A percentile compares a stretch with the other conserved stretches of the same genome.
phyloP scores from a whole-genome alignment of 2,888 invertebrate genomes.

The Nemotelus nigrinus region DNA sequence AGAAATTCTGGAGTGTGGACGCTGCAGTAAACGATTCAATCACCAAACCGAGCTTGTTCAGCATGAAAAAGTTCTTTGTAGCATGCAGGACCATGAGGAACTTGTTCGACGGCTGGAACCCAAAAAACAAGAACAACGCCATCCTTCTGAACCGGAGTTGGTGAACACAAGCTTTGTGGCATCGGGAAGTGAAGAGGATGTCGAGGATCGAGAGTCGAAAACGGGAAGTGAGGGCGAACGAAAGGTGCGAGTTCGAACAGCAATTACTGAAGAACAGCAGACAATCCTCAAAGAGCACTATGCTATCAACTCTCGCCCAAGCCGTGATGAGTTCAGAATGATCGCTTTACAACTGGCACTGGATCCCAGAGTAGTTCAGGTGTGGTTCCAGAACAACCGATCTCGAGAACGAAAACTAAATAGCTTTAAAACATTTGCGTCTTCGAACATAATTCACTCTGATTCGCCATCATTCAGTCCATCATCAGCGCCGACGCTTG shows the following conservation, averaged over 20 bases:
- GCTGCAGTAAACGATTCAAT: conserved; percentile 70
- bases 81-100: conserved; percentile 71
- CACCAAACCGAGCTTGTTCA: conserved; percentile 72
- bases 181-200: conserved; percentile 73
- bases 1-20: conserved; percentile 66
- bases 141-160: conserved; percentile 34
- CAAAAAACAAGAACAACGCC: not conserved
- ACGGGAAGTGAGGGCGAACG: conserved; percentile 73
- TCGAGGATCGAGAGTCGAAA: conserved; percentile 67
- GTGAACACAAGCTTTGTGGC: conserved; percentile 53
- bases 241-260: conserved; percentile 90
- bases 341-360: conserved; percentile 83
- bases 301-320: conserved; percentile 89
- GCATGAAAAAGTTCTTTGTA: conserved; percentile 76
- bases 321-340: conserved; percentile 90
- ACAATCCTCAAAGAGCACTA: conserved; percentile 89
- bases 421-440: conserved; percentile 58
- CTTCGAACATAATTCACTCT: conserved; percentile 53
- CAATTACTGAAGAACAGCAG: conserved; percentile 94
- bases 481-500: conserved; percentile 31
- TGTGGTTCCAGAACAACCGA: conserved; percentile 96
- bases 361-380: conserved; percentile 85
- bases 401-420: conserved; percentile 84
- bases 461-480: conserved; percentile 51
- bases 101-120: not conserved